phyloP scores from a whole-genome alignment of 2,113 vertebrate species.

The Hippoglossus stenolepis region DNA sequence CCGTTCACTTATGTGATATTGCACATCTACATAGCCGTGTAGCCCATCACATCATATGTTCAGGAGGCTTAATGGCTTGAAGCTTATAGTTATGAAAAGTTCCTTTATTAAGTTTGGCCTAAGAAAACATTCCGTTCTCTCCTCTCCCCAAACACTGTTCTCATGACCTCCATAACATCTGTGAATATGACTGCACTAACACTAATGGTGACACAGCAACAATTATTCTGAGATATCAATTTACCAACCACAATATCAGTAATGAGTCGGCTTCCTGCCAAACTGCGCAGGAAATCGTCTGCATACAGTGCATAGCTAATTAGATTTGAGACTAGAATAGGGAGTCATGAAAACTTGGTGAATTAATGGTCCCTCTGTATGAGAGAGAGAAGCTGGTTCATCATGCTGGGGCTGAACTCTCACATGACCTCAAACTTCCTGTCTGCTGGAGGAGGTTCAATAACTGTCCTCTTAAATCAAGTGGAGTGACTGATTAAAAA shows the following conservation, averaged over 20 bases:
- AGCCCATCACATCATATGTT: no score
- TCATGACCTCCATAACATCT: not conserved
- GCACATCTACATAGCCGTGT: no score
- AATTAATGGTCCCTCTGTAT: slow-evolving; percentile 17
- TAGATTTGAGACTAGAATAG: slow-evolving; percentile 25
- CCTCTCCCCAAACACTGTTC: not conserved
- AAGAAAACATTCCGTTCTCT: not conserved
- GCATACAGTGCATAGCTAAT: slow-evolving; percentile 29
- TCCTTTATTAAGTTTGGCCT: not conserved
- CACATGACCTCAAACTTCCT: slow-evolving; percentile 49
- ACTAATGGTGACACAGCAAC: not conserved
- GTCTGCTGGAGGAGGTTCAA: slow-evolving; percentile 18
- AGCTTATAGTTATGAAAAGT: not conserved
- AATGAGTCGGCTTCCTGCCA: slow-evolving; percentile 23
- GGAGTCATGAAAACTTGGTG: slow-evolving; percentile 16
- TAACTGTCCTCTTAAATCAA: not conserved
- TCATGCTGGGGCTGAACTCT: slow-evolving; percentile 33
- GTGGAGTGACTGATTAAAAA: not conserved
- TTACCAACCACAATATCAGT: slow-evolving; percentile 7
- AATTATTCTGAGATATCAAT: slow-evolving; percentile 15
- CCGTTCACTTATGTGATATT: no score
- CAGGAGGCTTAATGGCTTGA: not conserved
- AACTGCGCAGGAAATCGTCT: slow-evolving; percentile 36
- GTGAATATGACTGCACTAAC: not conserved
- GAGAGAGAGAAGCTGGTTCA: slow-evolving; percentile 20